phyloP scores from a whole-genome alignment of 2,888 invertebrate genomes.

The Drosophila demipolita region DNA sequence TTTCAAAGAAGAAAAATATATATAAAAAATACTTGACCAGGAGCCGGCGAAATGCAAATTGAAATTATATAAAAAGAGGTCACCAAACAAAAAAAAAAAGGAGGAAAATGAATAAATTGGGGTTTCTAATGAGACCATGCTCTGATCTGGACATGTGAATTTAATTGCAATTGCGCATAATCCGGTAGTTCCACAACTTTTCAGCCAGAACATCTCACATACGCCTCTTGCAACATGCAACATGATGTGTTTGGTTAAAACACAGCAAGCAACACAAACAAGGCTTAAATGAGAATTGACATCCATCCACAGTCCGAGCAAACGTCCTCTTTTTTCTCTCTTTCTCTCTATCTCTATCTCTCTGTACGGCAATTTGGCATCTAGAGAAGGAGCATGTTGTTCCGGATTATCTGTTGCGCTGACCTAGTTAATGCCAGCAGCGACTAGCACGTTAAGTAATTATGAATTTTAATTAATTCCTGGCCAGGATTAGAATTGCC shows the following conservation, averaged over 20 bases:
- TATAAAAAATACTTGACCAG: background rate
- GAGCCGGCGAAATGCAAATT: background rate
- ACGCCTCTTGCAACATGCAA: slow-evolving; percentile 8
- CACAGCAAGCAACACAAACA: slow-evolving; percentile 38
- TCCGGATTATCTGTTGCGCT: slow-evolving; percentile 45
- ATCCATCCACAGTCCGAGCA: background rate
- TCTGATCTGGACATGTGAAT: background rate
- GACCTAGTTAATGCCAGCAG: slow-evolving; percentile 48
- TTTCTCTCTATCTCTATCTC: background rate
- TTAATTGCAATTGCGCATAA: background rate
- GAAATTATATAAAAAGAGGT: background rate
- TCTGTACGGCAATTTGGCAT: background rate
- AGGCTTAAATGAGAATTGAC: slow-evolving; percentile 44
- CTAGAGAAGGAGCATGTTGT: slow-evolving; percentile 5
- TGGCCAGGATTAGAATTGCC: slow-evolving; percentile 2
- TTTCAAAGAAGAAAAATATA: background rate
- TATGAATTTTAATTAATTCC: slow-evolving; percentile 73
- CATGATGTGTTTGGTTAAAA: slow-evolving; percentile 18
- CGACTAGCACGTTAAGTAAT: slow-evolving; percentile 55
- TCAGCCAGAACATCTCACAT: slow-evolving; percentile 13
- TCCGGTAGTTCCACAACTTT: background rate
- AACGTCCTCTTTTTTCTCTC: background rate
- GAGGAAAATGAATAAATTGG: background rate
- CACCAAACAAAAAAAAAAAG: background rate
- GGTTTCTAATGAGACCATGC: background rate